These are phyloP conservation scores for Pherbina coryleti DNA, from an alignment of 2,888 invertebrate genomes.

Conservation along the genomic window DNA sequence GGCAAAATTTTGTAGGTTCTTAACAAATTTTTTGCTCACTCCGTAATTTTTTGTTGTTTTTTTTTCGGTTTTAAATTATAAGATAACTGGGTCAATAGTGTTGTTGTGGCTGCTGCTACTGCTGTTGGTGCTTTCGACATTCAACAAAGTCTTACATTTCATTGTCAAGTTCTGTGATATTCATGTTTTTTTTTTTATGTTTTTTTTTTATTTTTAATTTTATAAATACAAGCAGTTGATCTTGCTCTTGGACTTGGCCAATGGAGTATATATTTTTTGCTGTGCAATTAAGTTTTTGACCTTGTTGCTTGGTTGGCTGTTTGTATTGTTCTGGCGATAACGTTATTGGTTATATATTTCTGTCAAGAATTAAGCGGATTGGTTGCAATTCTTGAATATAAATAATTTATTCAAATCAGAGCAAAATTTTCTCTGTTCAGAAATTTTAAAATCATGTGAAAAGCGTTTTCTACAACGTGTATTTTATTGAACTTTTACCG, in stretches of 20 bases:
- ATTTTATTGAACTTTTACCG: too few relatives aligned
- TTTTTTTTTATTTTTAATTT: not conserved
- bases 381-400: too few relatives aligned
- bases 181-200: not conserved
- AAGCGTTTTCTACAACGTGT: too few relatives aligned
- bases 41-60: not conserved
- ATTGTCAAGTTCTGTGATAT: slow-evolving; percentile 31
- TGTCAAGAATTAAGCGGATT: too few relatives aligned
- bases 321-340: not conserved
- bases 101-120: not conserved
- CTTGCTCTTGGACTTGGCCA: slow-evolving; percentile 26
- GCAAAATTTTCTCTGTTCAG: too few relatives aligned
- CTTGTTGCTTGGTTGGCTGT: not conserved
- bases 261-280: not conserved
- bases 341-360: too few relatives aligned
- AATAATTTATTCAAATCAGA: too few relatives aligned
- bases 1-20: not conserved
- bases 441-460: too few relatives aligned
- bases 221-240: not conserved
- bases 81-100: slow-evolving; percentile 7
- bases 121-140: not conserved
- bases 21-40: not conserved
- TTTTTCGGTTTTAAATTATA: not conserved
- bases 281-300: not conserved
- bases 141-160: slow-evolving; percentile 30